Conservation (phyloP, 1,140 invertebrate genomes). For the Ostrea edulis region DNA sequence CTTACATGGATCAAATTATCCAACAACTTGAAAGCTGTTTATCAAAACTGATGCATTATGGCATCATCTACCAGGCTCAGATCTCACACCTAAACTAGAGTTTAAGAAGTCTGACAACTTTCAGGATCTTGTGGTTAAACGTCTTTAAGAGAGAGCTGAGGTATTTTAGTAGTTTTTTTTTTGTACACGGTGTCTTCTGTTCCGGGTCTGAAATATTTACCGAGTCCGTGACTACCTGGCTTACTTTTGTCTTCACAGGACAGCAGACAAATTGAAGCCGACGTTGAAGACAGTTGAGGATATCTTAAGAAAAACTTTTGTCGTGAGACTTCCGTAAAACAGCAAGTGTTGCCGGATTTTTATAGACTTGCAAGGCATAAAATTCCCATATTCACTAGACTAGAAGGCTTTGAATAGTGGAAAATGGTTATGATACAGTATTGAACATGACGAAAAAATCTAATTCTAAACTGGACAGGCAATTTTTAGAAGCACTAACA, state of each 20-base stretch:
- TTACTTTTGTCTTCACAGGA: not conserved
- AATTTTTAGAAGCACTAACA: not conserved
- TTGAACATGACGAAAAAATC: conserved; percentile 24
- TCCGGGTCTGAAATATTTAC: not conserved
- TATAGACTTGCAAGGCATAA: not conserved
- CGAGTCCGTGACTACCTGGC: not conserved
- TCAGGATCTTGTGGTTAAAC: not conserved
- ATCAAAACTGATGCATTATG: conserved; percentile 2
- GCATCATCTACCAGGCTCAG: not conserved
- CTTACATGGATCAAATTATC: not conserved
- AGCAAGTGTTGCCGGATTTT: not conserved
- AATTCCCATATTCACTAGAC: conserved; percentile 30
- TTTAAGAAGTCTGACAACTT: not conserved
- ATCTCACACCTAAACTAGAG: not conserved
- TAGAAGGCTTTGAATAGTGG: not conserved
- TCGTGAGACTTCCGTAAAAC: conserved; percentile 9
- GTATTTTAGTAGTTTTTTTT: not conserved
- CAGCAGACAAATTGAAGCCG: not conserved
- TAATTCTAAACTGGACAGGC: conserved; percentile 23
- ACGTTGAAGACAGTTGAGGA: not conserved
- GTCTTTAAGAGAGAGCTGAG: not conserved
- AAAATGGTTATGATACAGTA: not conserved
- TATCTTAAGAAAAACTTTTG: not conserved
- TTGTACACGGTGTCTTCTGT: not conserved
- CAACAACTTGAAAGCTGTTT: not conserved